Percentiles rank a stretch among this genome's conserved stretches.
These are phyloP conservation scores for Urocyon cinereoargenteus DNA, from an alignment of 2,797 vertebrate genomes.

Conservation along the genomic window DNA sequence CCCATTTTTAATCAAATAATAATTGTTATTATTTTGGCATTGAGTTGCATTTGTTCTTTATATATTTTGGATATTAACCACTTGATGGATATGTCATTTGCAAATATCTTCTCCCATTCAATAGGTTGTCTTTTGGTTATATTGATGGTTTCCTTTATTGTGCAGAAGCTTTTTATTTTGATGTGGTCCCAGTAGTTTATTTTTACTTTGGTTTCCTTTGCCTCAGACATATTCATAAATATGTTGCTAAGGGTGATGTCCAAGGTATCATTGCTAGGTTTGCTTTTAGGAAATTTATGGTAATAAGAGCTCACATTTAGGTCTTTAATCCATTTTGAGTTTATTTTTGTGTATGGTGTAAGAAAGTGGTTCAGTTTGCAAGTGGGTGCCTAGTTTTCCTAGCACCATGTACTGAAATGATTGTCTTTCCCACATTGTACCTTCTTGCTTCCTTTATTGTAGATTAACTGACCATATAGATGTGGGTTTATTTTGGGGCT, in stretches of 20 bases:
- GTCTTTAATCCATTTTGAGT: neutral
- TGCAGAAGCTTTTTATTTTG: neutral
- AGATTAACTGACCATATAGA: neutral
- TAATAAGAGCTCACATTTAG: neutral
- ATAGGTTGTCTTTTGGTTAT: neutral
- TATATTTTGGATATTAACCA: neutral
- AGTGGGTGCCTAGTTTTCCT: neutral
- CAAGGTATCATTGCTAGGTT: neutral
- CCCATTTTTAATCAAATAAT: neutral
- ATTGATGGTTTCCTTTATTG: neutral
- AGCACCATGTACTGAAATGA: neutral
- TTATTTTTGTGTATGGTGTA: neutral
- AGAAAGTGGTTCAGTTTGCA: neutral
- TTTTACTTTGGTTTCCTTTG: neutral
- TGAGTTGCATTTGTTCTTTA: neutral
- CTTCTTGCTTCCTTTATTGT: neutral
- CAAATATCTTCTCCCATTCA: neutral
- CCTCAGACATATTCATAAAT: neutral
- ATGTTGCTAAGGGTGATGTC: neutral
- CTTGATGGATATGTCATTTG: neutral
- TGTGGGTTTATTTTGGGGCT: neutral
- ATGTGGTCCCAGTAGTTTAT: neutral
- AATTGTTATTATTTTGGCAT: neutral
- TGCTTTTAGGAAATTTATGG: neutral
- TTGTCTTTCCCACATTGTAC: neutral